phyloP scores from a whole-genome alignment of 2,797 vertebrate genomes.

The Sebastes nivosus region DNA sequence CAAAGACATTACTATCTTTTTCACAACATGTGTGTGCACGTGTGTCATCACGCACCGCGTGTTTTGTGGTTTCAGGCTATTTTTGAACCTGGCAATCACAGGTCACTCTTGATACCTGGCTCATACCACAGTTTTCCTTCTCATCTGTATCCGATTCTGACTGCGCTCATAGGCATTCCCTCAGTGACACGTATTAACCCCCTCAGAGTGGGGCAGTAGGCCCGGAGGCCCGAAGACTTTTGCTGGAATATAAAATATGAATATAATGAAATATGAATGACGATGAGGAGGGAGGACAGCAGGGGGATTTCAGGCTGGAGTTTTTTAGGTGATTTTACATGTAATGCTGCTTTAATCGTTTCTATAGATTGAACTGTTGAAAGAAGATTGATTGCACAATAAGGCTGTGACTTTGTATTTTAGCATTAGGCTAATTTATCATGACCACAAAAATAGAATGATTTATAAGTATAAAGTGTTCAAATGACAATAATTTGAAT shows the following conservation, averaged over 20 bases:
- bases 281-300: not conserved
- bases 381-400: not conserved
- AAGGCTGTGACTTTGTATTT: not conserved
- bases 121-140: slow-evolving; percentile 11
- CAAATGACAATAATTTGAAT: not conserved
- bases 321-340: not conserved
- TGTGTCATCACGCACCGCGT: not conserved
- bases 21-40: not conserved
- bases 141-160: slow-evolving; percentile 20
- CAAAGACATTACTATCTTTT: slow-evolving; percentile 36
- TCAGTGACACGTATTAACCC: slow-evolving; percentile 31
- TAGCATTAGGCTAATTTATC: not conserved
- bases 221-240: not conserved
- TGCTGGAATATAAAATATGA: not conserved
- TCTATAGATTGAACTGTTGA: not conserved
- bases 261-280: not conserved
- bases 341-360: not conserved
- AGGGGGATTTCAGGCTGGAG: not conserved
- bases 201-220: not conserved
- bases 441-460: not conserved
- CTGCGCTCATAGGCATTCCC: slow-evolving; percentile 32
- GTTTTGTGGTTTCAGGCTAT: slow-evolving; percentile 23
- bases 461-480: not conserved
- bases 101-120: slow-evolving; percentile 47
- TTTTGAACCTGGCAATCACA: slow-evolving; percentile 41